These are phyloP conservation scores for Meloidogyne hapla DNA, from an alignment of 1,140 invertebrate species.

Conservation along the genomic window DNA sequence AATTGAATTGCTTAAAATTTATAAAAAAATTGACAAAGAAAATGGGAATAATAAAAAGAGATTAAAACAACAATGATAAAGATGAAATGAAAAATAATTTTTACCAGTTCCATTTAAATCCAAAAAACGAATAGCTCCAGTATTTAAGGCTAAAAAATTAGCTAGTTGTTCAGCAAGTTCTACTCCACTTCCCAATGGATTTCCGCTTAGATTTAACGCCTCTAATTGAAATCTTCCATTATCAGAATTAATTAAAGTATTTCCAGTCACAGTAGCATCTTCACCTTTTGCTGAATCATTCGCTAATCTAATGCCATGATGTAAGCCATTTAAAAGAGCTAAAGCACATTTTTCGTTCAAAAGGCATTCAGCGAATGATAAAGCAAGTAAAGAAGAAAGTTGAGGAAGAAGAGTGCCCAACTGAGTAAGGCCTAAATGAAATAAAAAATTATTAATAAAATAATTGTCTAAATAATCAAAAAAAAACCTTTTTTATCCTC, in stretches of 20 bases:
- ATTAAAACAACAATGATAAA: background rate
- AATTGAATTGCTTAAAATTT: slow-evolving; percentile 15
- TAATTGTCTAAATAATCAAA: background rate
- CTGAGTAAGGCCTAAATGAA: slow-evolving; percentile 44
- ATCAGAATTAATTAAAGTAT: slow-evolving; percentile 13
- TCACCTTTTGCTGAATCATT: slow-evolving; percentile 12
- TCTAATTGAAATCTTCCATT: slow-evolving; percentile 43
- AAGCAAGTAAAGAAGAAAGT: slow-evolving; percentile 40
- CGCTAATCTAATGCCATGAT: slow-evolving; percentile 45
- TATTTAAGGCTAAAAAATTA: slow-evolving; percentile 60
- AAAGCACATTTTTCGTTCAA: slow-evolving; percentile 55
- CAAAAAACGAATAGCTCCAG: slow-evolving; percentile 43
- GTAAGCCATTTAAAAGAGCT: slow-evolving; percentile 40
- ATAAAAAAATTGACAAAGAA: too few relatives aligned
- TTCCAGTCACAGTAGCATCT: slow-evolving; percentile 13
- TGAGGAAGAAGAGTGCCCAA: slow-evolving; percentile 49
- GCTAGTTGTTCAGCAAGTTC: slow-evolving; percentile 44
- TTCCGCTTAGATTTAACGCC: slow-evolving; percentile 41
- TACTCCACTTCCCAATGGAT: slow-evolving; percentile 47
- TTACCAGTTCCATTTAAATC: slow-evolving; percentile 54
- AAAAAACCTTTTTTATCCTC: slow-evolving; percentile 60
- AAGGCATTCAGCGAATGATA: slow-evolving; percentile 52
- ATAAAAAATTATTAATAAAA: background rate
- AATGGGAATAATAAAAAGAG: too few relatives aligned
- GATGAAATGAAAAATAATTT: slow-evolving; percentile 1